Percentiles rank a stretch among this genome's conserved stretches.
phyloP scores from a whole-genome alignment of 2,113 vertebrate species.

The Thinocorus orbignyianus region DNA sequence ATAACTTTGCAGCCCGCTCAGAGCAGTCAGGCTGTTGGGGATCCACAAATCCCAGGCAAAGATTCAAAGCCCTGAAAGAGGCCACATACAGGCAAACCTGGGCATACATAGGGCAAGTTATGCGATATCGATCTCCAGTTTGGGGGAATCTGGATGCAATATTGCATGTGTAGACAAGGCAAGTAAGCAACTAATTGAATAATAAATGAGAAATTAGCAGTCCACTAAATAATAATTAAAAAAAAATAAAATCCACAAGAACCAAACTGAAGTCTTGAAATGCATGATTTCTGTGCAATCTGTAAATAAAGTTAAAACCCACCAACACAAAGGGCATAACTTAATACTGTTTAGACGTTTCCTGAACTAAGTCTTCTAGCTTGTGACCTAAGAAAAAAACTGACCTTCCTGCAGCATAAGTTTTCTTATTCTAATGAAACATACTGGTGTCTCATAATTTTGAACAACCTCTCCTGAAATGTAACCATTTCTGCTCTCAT shows the following conservation, averaged over 20 bases:
- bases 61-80: not conserved
- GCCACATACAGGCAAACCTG: not conserved
- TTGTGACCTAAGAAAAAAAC: not conserved
- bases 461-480: not conserved
- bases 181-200: not conserved
- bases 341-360: not conserved
- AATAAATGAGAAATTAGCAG: not conserved
- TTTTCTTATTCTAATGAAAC: not conserved
- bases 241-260: not conserved
- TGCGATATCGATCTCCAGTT: fast-evolving
- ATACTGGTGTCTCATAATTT: not conserved
- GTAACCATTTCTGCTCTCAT: not conserved
- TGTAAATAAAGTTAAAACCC: not conserved
- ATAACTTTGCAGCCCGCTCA: not conserved
- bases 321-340: not conserved
- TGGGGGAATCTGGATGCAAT: not conserved
- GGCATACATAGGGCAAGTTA: not conserved
- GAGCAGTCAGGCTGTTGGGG: not conserved
- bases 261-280: not conserved
- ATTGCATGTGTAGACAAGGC: not conserved
- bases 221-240: not conserved
- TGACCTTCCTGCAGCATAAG: fast-evolving
- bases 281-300: not conserved
- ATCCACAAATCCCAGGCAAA: not conserved
- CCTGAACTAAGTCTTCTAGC: not conserved